phyloP scores from a whole-genome alignment of 2,888 invertebrate species.

The Andrena bicolor region DNA sequence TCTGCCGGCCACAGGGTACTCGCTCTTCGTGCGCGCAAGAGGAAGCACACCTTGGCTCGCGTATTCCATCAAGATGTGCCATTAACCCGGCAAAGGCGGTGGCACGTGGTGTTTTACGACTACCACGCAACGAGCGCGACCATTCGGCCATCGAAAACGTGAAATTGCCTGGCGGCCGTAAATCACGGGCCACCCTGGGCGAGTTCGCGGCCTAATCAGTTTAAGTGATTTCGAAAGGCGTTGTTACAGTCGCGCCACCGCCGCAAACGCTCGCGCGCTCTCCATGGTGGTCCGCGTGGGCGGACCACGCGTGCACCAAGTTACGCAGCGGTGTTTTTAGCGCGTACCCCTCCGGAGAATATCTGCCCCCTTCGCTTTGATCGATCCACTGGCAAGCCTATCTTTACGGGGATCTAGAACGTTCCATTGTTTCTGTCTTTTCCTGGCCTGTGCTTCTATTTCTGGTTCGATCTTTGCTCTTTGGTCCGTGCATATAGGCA shows the following conservation, averaged over 20 bases:
- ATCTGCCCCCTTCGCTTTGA: constrained; percentile 8
- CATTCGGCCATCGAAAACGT: constrained; percentile 72
- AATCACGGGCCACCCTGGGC: constrained; percentile 74
- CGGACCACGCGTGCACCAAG: constrained; percentile 63
- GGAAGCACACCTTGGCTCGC: constrained; percentile 5
- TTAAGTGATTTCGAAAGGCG: constrained; percentile 80
- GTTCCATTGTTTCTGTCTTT: constrained; percentile 36
- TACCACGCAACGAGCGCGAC: constrained; percentile 63
- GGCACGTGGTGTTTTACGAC: constrained; percentile 70
- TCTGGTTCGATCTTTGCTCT: constrained; percentile 11
- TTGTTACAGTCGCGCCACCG: constrained; percentile 48
- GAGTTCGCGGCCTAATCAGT: constrained; percentile 78
- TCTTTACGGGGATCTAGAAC: constrained; percentile 43
- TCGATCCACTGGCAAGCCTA: constrained; percentile 33
- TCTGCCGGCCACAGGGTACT: background rate
- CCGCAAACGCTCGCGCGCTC: constrained; percentile 43
- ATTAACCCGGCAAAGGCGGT: constrained; percentile 29
- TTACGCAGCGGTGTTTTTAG: constrained; percentile 54
- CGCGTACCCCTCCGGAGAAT: background rate
- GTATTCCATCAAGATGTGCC: constrained; percentile 27
- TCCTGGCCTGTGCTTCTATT: background rate
- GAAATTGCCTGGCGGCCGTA: constrained; percentile 74
- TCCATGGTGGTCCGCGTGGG: constrained; percentile 69
- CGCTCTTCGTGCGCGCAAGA: background rate
- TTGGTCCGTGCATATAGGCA: background rate